These are phyloP conservation scores for Heterodera schachtii DNA, from an alignment of 1,140 invertebrate genomes.

Conservation along the genomic window DNA sequence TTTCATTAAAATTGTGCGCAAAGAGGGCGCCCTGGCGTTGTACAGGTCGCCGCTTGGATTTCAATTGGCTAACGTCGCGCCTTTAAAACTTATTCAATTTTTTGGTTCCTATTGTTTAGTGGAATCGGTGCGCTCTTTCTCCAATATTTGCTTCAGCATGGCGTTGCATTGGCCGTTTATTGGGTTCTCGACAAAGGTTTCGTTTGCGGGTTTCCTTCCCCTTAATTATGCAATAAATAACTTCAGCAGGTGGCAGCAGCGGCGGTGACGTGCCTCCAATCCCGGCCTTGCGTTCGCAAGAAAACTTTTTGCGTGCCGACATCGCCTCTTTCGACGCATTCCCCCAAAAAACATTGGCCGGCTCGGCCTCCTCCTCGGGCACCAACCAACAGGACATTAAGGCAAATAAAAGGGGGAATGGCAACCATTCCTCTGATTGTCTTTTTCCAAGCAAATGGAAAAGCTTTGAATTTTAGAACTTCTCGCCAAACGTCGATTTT, in stretches of 20 bases:
- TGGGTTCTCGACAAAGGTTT: constrained; percentile 26
- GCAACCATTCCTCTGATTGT: no score
- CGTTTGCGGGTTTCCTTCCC: background rate
- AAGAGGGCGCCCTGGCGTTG: constrained; percentile 40
- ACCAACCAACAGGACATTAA: no score
- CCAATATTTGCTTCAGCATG: constrained; percentile 51
- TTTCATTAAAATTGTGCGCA: constrained; percentile 34
- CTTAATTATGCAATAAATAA: background rate
- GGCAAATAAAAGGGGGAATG: no score
- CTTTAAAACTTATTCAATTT: background rate
- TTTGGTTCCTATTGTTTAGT: constrained; percentile 29
- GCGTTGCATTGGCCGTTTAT: constrained; percentile 31
- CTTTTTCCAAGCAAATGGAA: background rate
- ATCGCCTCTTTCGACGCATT: background rate
- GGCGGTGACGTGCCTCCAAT: no score
- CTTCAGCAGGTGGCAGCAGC: no score
- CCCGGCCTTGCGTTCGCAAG: background rate
- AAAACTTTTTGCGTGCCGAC: background rate
- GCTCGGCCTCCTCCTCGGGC: no score
- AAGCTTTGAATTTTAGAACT: background rate
- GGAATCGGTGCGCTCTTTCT: constrained; percentile 46
- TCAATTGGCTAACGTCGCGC: background rate
- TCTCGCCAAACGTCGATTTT: background rate
- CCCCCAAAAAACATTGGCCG: background rate
- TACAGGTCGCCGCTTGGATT: constrained; percentile 19